These are phyloP conservation scores for Dugesia japonica DNA, from an alignment of 2,888 invertebrate species.

Conservation along the genomic window DNA sequence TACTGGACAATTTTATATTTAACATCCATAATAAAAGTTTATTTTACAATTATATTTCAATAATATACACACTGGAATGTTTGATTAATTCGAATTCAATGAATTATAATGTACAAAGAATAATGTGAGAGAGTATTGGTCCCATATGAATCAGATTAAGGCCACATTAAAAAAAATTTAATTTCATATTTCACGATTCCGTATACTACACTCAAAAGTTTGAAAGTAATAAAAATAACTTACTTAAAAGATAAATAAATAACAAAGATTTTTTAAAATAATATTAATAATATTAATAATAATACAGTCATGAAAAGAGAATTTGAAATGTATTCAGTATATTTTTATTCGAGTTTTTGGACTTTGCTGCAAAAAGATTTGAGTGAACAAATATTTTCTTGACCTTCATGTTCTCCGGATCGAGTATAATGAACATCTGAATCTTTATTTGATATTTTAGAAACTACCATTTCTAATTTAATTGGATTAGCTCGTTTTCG, in stretches of 20 bases:
- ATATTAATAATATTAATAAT: background rate
- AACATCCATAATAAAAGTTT: constrained; percentile 20
- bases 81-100: background rate
- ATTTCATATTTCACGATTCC: background rate
- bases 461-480: constrained; percentile 2
- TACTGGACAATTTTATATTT: constrained; percentile 15
- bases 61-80: constrained; percentile 7
- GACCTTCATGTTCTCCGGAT: background rate
- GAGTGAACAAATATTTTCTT: background rate
- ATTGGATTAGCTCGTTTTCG: constrained; percentile 5
- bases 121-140: constrained; percentile 9
- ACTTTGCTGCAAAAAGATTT: background rate
- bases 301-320: constrained; percentile 1
- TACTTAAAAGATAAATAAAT: constrained; percentile 1
- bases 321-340: background rate
- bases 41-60: background rate
- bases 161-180: background rate
- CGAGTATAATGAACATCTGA: background rate
- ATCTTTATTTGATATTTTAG: background rate
- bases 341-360: background rate
- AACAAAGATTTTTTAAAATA: too few species aligned
- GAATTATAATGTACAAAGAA: background rate
- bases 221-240: constrained; percentile 3
- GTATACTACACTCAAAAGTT: background rate
- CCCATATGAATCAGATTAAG: constrained; percentile 11